These are phyloP conservation scores for Eublepharis macularius DNA, from an alignment of 2,113 vertebrate genomes.

Conservation along the genomic window DNA sequence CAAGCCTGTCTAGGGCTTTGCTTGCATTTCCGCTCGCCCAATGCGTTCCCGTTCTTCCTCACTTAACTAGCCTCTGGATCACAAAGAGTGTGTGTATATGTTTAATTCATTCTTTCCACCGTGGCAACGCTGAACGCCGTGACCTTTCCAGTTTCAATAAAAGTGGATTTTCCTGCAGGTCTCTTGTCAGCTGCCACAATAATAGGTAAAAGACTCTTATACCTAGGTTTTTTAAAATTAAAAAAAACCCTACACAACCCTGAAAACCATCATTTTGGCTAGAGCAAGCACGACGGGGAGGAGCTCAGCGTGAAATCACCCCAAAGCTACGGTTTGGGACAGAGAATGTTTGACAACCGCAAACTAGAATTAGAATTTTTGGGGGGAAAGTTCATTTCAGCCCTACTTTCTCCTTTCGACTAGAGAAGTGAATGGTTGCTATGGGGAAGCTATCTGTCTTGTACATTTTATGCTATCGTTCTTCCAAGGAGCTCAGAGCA, in stretches of 20 bases:
- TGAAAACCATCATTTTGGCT: constrained; percentile 7
- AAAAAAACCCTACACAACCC: neutral
- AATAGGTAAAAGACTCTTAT: constrained; percentile 57
- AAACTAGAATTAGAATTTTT: neutral
- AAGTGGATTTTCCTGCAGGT: constrained; percentile 73
- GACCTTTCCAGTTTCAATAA: constrained; percentile 84
- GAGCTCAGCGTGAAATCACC: neutral
- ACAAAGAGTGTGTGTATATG: constrained; percentile 53
- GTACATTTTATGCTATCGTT: too few relatives aligned
- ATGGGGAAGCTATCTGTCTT: neutral
- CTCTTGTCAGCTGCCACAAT: constrained; percentile 68
- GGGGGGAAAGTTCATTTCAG: neutral
- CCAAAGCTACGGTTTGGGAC: neutral
- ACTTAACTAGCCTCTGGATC: constrained; percentile 25
- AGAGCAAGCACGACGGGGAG: neutral
- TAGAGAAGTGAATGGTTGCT: neutral
- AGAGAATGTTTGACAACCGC: neutral
- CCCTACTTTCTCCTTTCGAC: neutral
- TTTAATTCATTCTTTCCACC: constrained; percentile 77
- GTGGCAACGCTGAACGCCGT: constrained; percentile 77
- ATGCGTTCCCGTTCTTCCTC: neutral
- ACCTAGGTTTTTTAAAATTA: constrained; percentile 55
- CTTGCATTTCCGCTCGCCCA: neutral
- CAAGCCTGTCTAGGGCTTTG: neutral
- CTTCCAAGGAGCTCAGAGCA: too few relatives aligned